Evolutionary conservation across 1,140 invertebrate species (phyloP), one percentile per base, ranked within the genome.

Genomic region (Orussus abietinus): DNA sequence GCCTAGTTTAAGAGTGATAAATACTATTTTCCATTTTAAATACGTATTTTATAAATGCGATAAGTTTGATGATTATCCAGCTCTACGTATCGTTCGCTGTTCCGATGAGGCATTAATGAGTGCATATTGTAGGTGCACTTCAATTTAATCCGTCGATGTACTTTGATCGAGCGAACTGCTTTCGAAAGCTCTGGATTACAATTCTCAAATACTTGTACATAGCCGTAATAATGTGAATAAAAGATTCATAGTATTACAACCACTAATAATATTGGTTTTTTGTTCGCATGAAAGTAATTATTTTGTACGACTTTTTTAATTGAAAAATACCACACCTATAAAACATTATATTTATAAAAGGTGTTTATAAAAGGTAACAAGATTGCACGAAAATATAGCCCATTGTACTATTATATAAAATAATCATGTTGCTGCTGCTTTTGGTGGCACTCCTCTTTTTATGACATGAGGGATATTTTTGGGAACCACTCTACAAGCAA

Each of bases 401-500:
- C n/a, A n/a, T n/a, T n/a, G n/a, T n/a, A n/a, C n/a, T n/a, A n/a
- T 33, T 15, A 18, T 20, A 13, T 12, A 1, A 28, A 25, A 11
- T 46, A 3, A 25, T 44, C 37, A 3, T 32, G 13, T 2, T 25
- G 25, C 10, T 6, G 15, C 5, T 26, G 35, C 42, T 42, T 53
- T 55, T 4, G 42, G 42, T 5, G 66, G 53, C 9, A 78, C 44
- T 10, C 87, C 88, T 62, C 88, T 74, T 57, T 89, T 90, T 38
- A 90, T 80, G 2, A 86, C 67, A 58, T 90, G 88, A 2, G 85
- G 86, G 53, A 85, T 88, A 25, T 68, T 77, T 62, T 88, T 86
- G 4, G 84, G 84, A 11, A 88, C 83, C 87, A 91, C 90, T 43
- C 86, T 90, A n/a, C n/a, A n/a, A n/a, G 69, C n/a, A 75, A 76